These are phyloP conservation scores for Cercopithecus neglectus DNA, from an alignment of 2,797 vertebrate species.

Conservation along the genomic window DNA sequence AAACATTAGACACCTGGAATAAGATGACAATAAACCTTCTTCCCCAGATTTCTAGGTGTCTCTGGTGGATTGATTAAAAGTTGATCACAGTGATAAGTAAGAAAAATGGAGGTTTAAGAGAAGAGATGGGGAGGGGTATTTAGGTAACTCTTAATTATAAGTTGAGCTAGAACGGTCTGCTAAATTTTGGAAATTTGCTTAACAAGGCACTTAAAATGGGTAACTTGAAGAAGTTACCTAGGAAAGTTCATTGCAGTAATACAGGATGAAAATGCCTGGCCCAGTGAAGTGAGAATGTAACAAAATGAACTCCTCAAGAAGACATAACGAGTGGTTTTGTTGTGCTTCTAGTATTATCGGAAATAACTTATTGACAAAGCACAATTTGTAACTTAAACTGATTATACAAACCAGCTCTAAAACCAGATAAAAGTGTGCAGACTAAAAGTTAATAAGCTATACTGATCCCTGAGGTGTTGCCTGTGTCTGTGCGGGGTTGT, in stretches of 20 bases:
- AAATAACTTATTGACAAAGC: constrained; percentile 41
- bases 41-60: background rate
- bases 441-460: background rate
- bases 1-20: background rate
- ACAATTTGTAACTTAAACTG: constrained; percentile 40
- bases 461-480: background rate
- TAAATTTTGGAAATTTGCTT: background rate
- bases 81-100: background rate
- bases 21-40: background rate
- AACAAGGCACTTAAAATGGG: constrained; percentile 10
- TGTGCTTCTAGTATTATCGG: background rate
- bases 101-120: background rate
- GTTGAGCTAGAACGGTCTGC: background rate
- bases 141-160: background rate
- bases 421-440: background rate
- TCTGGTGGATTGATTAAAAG: background rate
- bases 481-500: background rate
- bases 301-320: constrained; percentile 29
- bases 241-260: background rate
- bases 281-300: background rate
- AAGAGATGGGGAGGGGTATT: background rate
- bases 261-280: background rate
- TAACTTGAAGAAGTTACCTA: background rate
- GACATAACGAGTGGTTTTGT: background rate
- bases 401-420: background rate